Evolutionary conservation across 2,113 vertebrate genomes (phyloP).

Genomic region (Tinamus guttatus): DNA sequence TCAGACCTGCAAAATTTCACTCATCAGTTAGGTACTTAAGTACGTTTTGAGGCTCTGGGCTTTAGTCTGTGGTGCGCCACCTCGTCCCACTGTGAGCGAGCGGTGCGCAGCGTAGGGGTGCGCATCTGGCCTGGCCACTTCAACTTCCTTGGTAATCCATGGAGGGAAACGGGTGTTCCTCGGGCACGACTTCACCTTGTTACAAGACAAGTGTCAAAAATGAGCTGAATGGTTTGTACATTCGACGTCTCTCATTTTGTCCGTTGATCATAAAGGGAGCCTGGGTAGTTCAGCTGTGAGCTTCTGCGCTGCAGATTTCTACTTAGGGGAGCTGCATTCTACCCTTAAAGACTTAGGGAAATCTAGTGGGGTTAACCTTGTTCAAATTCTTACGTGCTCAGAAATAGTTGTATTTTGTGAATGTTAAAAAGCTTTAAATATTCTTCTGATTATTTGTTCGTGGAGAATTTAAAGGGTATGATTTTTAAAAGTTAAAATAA

Average conservation of each 20-base stretch:
- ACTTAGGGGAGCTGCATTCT: background rate
- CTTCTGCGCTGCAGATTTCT: background rate
- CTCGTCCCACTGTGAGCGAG: background rate
- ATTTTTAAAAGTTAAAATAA: background rate
- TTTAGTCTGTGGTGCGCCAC: background rate
- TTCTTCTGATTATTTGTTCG: background rate
- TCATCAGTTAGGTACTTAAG: background rate
- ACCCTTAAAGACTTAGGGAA: background rate
- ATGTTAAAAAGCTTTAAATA: background rate
- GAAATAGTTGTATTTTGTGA: background rate
- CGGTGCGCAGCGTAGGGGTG: too few relatives aligned
- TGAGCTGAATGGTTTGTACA: too few relatives aligned
- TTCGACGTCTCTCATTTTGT: background rate
- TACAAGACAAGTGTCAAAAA: background rate
- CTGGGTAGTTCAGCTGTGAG: background rate
- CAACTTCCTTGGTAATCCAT: fast-evolving
- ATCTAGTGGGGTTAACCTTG: background rate
- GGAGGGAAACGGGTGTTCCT: background rate
- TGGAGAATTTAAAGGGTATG: background rate
- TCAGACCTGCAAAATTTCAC: background rate
- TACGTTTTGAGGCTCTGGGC: background rate
- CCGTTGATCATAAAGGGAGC: background rate
- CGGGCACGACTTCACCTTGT: background rate
- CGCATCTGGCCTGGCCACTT: background rate
- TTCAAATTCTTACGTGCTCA: background rate